A percentile compares a stretch with the other conserved stretches of the same genome.
Conservation (phyloP, 2,888 invertebrate species). For the Linnaemya vulpina region DNA sequence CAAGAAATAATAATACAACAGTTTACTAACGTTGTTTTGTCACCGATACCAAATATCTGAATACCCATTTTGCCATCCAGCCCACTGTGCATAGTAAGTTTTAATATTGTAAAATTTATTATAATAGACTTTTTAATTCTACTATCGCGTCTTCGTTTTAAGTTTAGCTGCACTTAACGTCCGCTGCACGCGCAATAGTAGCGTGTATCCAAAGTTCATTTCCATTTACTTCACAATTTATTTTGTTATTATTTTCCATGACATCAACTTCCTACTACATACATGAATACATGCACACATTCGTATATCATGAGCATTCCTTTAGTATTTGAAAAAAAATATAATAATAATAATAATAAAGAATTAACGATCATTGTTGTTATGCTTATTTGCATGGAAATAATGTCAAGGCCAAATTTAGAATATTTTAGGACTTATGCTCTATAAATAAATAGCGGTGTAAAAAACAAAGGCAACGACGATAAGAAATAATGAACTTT, state of each 20-base stretch:
- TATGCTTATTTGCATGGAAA: slow-evolving; percentile 20
- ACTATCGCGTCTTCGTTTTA: no score
- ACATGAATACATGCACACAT: background rate
- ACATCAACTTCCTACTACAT: slow-evolving; percentile 31
- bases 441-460: slow-evolving; percentile 6
- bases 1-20: no score
- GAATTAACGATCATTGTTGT: background rate
- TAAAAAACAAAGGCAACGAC: slow-evolving; percentile 37
- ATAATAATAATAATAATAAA: background rate
- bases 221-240: background rate
- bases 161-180: no score
- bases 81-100: no score
- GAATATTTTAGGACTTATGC: slow-evolving; percentile 39
- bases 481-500: slow-evolving; percentile 43
- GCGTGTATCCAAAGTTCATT: background rate
- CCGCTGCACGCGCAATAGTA: background rate
- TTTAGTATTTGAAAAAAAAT: background rate
- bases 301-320: background rate
- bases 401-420: slow-evolving; percentile 46
- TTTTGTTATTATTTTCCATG: background rate
- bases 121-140: no score
- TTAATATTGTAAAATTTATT: no score
- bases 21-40: no score
- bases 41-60: no score
- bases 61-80: no score